Percentiles rank a stretch among this genome's conserved stretches.
Evolutionary conservation across 2,797 vertebrate species (phyloP).

Genomic region (Sciurus vulgaris): DNA sequence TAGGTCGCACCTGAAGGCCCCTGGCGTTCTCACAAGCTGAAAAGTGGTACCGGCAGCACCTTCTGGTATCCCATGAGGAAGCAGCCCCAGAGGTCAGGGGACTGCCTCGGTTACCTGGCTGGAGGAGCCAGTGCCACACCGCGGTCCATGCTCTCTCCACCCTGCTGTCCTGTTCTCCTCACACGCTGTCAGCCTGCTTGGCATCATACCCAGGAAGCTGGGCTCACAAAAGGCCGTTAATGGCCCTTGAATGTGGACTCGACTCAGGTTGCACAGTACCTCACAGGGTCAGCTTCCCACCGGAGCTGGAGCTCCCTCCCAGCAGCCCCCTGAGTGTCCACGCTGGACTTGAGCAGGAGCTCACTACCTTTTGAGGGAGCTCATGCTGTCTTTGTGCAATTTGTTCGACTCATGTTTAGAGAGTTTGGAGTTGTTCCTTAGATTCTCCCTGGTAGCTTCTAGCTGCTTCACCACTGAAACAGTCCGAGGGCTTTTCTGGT

Average conservation of each 20-base stretch:
- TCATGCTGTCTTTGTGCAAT: neutral
- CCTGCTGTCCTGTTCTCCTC: neutral
- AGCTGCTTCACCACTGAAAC: neutral
- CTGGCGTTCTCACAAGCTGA: neutral
- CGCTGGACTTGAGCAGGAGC: neutral
- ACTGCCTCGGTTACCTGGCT: neutral
- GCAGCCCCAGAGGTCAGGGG: neutral
- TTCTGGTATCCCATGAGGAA: neutral
- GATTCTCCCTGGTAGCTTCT: neutral
- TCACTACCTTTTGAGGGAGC: neutral
- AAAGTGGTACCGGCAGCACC: neutral
- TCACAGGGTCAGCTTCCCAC: neutral
- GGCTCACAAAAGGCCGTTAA: constrained; percentile 8
- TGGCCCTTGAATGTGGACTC: neutral
- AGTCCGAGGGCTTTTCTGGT: neutral
- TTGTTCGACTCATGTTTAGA: neutral
- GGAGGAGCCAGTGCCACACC: neutral
- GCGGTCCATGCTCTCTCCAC: neutral
- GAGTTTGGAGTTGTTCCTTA: neutral
- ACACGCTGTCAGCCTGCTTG: neutral
- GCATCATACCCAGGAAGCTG: constrained; percentile 27
- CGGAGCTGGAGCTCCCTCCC: neutral
- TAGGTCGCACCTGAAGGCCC: rapidly evolving
- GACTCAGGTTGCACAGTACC: neutral
- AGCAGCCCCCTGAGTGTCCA: neutral